phyloP scores from a whole-genome alignment of 2,888 invertebrate species.

The Machimus rusticus region DNA sequence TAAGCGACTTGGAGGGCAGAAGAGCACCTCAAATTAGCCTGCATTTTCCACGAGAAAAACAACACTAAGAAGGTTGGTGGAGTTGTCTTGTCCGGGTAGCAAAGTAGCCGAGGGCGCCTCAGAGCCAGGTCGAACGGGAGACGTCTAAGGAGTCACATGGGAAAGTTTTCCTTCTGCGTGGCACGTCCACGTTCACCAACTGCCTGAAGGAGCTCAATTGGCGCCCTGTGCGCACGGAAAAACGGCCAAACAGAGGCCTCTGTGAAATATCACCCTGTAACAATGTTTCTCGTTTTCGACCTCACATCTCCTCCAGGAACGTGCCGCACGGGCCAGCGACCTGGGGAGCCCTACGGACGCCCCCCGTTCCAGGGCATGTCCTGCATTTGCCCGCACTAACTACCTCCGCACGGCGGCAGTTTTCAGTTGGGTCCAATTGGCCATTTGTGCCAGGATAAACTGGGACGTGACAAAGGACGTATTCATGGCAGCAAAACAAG shows the following conservation, averaged over 20 bases:
- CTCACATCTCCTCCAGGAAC: neutral
- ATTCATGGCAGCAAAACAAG: neutral
- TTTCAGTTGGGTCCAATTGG: constrained; percentile 29
- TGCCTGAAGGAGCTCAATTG: neutral
- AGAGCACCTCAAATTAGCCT: neutral
- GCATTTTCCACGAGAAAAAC: neutral
- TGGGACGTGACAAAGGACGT: constrained; percentile 13
- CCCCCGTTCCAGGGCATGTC: neutral
- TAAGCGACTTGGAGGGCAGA: neutral
- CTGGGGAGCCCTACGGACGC: neutral
- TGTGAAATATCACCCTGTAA: neutral
- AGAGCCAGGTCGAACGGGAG: neutral
- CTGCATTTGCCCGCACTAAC: neutral
- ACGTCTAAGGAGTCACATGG: neutral
- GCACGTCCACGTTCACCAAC: neutral
- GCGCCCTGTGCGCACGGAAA: neutral
- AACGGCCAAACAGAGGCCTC: neutral
- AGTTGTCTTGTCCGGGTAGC: neutral
- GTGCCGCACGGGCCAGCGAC: neutral
- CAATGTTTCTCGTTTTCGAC: neutral
- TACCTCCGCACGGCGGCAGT: neutral
- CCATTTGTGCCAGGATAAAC: constrained; percentile 33
- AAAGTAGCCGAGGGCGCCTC: neutral
- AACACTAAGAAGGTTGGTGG: neutral
- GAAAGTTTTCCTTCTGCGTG: neutral